Conservation (phyloP, 2,113 vertebrate genomes). For the Furnarius figulus region DNA sequence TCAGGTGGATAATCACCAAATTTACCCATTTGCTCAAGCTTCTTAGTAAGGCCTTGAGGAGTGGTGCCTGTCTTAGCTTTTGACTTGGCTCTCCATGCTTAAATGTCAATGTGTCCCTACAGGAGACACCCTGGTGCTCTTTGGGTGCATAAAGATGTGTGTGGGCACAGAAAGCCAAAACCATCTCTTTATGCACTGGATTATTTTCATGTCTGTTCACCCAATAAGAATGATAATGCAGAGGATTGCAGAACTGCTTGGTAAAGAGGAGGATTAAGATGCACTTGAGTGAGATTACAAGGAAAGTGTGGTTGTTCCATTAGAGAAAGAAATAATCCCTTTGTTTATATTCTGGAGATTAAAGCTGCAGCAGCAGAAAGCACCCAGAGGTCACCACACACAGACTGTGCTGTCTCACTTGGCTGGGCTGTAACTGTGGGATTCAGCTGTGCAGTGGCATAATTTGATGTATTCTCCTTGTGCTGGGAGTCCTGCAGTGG, state of each 20-base stretch:
- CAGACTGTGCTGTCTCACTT: neutral
- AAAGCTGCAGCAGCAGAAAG: neutral
- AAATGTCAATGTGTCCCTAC: neutral
- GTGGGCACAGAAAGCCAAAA: neutral
- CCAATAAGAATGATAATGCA: neutral
- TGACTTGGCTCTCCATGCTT: neutral
- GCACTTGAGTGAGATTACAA: neutral
- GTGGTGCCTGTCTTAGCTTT: neutral
- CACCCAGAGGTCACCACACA: neutral
- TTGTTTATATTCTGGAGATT: neutral
- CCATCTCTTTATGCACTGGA: neutral
- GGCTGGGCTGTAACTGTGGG: neutral
- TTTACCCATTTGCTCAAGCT: too few species aligned
- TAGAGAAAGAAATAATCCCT: conserved; percentile 12
- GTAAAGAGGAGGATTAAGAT: neutral
- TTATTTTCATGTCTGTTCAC: neutral
- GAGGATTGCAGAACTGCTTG: neutral
- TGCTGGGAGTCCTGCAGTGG: neutral
- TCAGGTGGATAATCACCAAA: too few species aligned
- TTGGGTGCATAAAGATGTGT: neutral
- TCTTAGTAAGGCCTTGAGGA: too few species aligned
- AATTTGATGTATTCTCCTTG: neutral
- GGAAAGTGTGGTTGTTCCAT: neutral
- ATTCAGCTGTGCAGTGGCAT: neutral
- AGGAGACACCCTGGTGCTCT: neutral